A percentile compares a stretch with the other conserved stretches of the same genome.
phyloP scores from a whole-genome alignment of 1,140 invertebrate genomes.

The Caenorhabditis latens region DNA sequence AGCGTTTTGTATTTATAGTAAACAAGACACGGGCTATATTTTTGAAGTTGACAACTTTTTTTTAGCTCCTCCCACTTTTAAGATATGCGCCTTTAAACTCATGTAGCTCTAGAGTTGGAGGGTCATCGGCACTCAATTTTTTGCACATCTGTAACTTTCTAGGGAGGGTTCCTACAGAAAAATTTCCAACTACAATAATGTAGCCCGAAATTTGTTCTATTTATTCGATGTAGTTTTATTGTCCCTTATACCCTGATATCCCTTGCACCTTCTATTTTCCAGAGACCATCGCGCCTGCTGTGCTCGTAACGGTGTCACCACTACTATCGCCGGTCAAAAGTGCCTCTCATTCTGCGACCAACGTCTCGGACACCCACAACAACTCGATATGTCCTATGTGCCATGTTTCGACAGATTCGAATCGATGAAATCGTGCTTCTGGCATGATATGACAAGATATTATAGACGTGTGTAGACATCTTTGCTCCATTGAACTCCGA shows the following conservation, averaged over 20 bases:
- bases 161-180: too few species aligned
- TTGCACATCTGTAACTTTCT: too few species aligned
- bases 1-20: too few species aligned
- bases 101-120: too few species aligned
- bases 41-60: too few species aligned
- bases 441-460: constrained; percentile 69
- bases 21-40: too few species aligned
- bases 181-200: too few species aligned
- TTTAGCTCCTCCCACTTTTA: too few species aligned
- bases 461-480: constrained; percentile 17
- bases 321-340: constrained; percentile 72
- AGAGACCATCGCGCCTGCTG: constrained; percentile 65
- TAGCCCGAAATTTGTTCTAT: too few species aligned
- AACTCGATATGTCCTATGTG: constrained; percentile 73
- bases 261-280: background rate
- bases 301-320: constrained; percentile 71
- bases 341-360: constrained; percentile 76
- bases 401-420: constrained; percentile 76
- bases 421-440: constrained; percentile 75
- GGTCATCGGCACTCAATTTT: too few species aligned
- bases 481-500: background rate
- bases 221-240: too few species aligned
- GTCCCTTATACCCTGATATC: background rate
- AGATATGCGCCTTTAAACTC: too few species aligned
- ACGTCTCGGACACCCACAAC: constrained; percentile 64